Percentiles rank a stretch among this genome's conserved stretches.
These are phyloP conservation scores for Dufourea novaeangliae DNA, from an alignment of 1,140 invertebrate genomes.

Conservation along the genomic window DNA sequence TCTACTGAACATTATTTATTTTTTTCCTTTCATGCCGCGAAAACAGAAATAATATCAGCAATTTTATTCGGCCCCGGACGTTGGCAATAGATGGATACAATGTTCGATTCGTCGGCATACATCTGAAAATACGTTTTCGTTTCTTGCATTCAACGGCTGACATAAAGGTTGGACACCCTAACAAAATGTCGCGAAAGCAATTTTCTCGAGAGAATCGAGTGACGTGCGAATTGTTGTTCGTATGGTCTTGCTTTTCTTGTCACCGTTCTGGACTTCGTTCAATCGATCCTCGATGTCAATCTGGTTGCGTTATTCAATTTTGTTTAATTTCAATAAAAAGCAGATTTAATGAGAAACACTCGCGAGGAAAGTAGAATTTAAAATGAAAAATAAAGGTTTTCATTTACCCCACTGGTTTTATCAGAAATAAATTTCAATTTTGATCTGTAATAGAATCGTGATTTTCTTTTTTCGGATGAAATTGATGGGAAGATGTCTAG, in stretches of 20 bases:
- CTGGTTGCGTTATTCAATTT: slow-evolving; percentile 26
- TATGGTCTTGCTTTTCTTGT: slow-evolving; percentile 59
- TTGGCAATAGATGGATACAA: slow-evolving; percentile 64
- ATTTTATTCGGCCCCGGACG: neutral
- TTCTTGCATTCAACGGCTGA: slow-evolving; percentile 57
- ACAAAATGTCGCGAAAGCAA: slow-evolving; percentile 73
- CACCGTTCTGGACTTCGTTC: slow-evolving; percentile 31
- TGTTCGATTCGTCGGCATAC: slow-evolving; percentile 76
- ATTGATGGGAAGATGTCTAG: too few species aligned
- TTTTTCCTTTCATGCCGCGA: too few species aligned
- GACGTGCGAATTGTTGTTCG: slow-evolving; percentile 46
- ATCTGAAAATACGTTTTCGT: slow-evolving; percentile 77
- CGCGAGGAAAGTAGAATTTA: too few species aligned
- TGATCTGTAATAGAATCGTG: too few species aligned
- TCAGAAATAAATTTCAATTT: too few species aligned
- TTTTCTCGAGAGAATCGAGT: slow-evolving; percentile 63
- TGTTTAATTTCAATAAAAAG: neutral
- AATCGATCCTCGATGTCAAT: slow-evolving; percentile 43
- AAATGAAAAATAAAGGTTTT: too few species aligned
- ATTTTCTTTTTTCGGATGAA: too few species aligned
- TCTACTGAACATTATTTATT: too few species aligned
- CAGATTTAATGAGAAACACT: too few species aligned
- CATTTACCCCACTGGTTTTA: too few species aligned
- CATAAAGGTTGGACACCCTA: neutral
- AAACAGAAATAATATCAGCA: too few species aligned